These are phyloP conservation scores for Porites lobata DNA, from an alignment of 92 coral and sea anemone species.

Conservation along the genomic window DNA sequence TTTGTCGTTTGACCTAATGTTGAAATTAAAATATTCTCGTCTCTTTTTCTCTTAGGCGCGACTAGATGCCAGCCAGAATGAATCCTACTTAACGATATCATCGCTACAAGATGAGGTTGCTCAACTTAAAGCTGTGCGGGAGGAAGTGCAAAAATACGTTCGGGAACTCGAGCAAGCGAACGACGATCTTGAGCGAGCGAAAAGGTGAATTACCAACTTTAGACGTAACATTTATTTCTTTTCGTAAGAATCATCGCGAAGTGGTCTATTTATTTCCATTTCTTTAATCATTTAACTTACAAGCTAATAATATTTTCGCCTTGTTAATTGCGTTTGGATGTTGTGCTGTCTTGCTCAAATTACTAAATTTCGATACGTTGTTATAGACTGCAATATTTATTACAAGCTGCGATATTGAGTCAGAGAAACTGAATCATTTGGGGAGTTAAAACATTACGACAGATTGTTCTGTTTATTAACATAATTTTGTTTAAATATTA, in stretches of 20 bases:
- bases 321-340: slow-evolving; percentile 23
- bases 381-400: slow-evolving; percentile 21
- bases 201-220: slow-evolving; percentile 71
- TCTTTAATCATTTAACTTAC: neutral
- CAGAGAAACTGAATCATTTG: neutral
- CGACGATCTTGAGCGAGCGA: slow-evolving; percentile 98
- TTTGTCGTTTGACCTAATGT: neutral
- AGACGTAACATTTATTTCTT: neutral
- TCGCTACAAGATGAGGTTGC: slow-evolving; percentile 97
- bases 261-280: neutral
- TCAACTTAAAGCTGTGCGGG: slow-evolving; percentile 97
- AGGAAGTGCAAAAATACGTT: slow-evolving; percentile 96
- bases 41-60: slow-evolving; percentile 75
- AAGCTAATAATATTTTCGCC: neutral
- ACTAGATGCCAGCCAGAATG: slow-evolving; percentile 98
- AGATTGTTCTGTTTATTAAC: neutral
- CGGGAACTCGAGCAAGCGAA: slow-evolving; percentile 99
- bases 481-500: slow-evolving; percentile 13
- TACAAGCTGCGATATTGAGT: neutral
- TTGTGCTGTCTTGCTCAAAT: slow-evolving; percentile 24
- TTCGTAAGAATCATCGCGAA: neutral
- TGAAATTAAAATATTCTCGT: neutral
- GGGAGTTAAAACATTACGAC: neutral
- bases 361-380: neutral
- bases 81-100: slow-evolving; percentile 97